These are phyloP conservation scores for Shargacucullia verbasci DNA, from an alignment of 2,888 invertebrate genomes.

Conservation along the genomic window DNA sequence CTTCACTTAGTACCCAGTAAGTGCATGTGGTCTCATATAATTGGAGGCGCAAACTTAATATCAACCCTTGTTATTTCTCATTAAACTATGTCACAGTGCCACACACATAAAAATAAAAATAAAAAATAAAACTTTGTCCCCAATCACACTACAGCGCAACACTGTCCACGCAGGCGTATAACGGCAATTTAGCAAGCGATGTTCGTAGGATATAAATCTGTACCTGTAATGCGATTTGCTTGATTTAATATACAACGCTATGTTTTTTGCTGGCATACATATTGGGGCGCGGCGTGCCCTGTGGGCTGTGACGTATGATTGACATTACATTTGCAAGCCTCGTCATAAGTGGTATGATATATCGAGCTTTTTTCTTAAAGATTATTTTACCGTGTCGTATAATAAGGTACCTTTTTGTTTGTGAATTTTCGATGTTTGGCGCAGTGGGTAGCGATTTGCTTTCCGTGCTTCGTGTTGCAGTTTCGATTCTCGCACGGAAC, in stretches of 20 bases:
- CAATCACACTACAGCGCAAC: conserved; percentile 18
- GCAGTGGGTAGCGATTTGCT: too few species aligned
- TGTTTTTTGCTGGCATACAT: conserved; percentile 52
- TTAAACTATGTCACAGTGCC: too few species aligned
- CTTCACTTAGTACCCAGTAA: too few species aligned
- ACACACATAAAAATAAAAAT: conserved; percentile 1
- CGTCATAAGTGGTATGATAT: conserved; percentile 36
- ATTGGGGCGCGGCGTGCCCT: conserved; percentile 44
- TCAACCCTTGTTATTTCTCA: too few species aligned
- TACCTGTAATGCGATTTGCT: conserved; percentile 60
- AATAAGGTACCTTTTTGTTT: conserved; percentile 9
- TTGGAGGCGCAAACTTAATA: too few species aligned
- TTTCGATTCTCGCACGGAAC: too few species aligned
- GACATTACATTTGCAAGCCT: conserved; percentile 61
- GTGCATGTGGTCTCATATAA: too few species aligned
- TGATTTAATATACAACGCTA: conserved; percentile 63
- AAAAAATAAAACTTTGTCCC: conserved; percentile 17
- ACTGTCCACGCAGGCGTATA: conserved; percentile 57
- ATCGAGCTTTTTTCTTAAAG: conserved; percentile 13
- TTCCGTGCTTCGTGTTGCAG: too few species aligned
- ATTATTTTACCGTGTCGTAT: conserved; percentile 27
- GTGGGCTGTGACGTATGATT: conserved; percentile 55
- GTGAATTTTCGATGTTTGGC: too few species aligned
- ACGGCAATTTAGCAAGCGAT: conserved; percentile 58
- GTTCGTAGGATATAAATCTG: conserved; percentile 60